Base-by-base conservation (phyloP, 2,797 vertebrate species). In the Distichodus sexfasciatus region DNA sequence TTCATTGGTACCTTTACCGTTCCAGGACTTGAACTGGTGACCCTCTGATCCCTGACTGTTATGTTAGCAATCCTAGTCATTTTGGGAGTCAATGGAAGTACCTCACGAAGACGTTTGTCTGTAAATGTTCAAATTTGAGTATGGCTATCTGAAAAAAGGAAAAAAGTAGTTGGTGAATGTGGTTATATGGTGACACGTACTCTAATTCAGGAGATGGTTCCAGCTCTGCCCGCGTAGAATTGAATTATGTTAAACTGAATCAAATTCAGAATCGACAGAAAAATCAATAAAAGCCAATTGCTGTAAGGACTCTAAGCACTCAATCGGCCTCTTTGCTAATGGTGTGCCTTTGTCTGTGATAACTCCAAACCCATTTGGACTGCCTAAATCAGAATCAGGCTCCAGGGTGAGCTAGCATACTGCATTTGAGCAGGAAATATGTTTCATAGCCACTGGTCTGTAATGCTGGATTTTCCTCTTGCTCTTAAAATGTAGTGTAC, bases 251-350 rank as follows among this genome's bases (percentile, higher is more conserved):
- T 12, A 14, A 9, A 60, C 24, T 48, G 11, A 44, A 69, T 68
- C 54, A 33, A 60, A 58, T 58, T 31, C 24, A 61, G 11, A 61
- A 41, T 53, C 4, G 38, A 62, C 9, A 17, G 24, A 17, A 2
- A 6, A 28, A 54, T 53, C 47, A 19, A 53, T 69, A 31, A 48
- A 50, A 51, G 33, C 26, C 57, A 43, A 26, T 53, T 35, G 14
- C 58, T 8, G 59, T 69, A 53, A 35, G 29, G 57, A 38, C 9
- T 21, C 58, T 35, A 15, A 43, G 51, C 53, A n/a, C 26, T 69
- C 55, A 29, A 9, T 51, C 41, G 38, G 11, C 38, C 36, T 62
- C 6, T 12, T 23, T 5, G 2, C 17, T 68, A 48, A 68, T 48
- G 43, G 28, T 33, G 15, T 38, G 26, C 11, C 15, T 59, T 48